A percentile compares a stretch with the other conserved stretches of the same genome.
These are phyloP conservation scores for Ornithoptera alexandrae DNA, from an alignment of 2,888 invertebrate genomes.

Conservation along the genomic window DNA sequence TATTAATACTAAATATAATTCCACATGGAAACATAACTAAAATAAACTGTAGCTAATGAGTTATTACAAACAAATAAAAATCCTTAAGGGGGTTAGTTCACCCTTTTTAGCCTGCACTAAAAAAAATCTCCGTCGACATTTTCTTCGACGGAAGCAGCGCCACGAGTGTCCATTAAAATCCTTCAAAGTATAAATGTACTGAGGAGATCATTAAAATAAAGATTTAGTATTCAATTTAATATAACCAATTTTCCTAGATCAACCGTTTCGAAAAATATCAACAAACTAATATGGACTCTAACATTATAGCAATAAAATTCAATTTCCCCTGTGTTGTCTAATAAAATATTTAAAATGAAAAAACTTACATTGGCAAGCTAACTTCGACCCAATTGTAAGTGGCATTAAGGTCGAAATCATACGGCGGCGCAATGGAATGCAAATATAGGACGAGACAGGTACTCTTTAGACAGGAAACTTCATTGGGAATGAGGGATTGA, in stretches of 20 bases:
- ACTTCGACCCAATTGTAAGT: neutral
- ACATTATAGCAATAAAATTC: neutral
- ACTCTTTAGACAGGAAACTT: slow-evolving; percentile 30
- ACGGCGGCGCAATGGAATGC: slow-evolving; percentile 1
- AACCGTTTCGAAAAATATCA: slow-evolving; percentile 2
- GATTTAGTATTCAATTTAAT: slow-evolving; percentile 27
- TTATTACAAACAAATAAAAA: neutral
- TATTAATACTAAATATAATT: too few relatives aligned
- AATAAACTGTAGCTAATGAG: too few relatives aligned
- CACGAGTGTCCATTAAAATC: slow-evolving; percentile 22
- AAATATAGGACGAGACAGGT: slow-evolving; percentile 25
- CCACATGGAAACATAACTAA: too few relatives aligned
- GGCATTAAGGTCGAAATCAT: slow-evolving; percentile 3
- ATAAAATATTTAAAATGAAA: neutral
- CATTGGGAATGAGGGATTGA: slow-evolving; percentile 35
- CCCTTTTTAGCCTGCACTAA: neutral
- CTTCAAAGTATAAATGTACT: slow-evolving; percentile 21
- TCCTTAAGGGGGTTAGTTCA: slow-evolving; percentile 3
- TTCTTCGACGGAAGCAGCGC: slow-evolving; percentile 5
- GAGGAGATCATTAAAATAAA: slow-evolving; percentile 26
- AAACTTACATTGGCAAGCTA: neutral
- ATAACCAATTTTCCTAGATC: slow-evolving; percentile 27
- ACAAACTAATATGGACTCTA: slow-evolving; percentile 5
- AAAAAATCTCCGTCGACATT: slow-evolving; percentile 14
- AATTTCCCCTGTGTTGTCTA: neutral